A percentile compares a stretch with the other conserved stretches of the same genome.
Evolutionary conservation across 2,113 vertebrate species (phyloP).

Genomic region (Scartelaos histophorus): DNA sequence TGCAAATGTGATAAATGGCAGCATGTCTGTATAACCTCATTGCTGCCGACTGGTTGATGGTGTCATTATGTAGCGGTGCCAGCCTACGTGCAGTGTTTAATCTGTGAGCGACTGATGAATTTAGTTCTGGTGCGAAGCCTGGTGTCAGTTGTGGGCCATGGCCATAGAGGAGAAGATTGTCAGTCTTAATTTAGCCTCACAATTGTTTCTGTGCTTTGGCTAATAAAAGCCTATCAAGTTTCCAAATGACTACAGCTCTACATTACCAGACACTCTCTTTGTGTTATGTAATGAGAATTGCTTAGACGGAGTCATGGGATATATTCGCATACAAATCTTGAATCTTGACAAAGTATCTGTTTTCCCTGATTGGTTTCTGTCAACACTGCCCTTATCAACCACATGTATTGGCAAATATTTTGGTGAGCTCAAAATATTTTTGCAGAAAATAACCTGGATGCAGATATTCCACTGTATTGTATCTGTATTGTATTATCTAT

Average conservation of each 20-base stretch:
- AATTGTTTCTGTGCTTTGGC: slow-evolving; percentile 28
- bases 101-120: slow-evolving; percentile 47
- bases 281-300: slow-evolving; percentile 12
- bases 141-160: slow-evolving; percentile 12
- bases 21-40: slow-evolving; percentile 37
- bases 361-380: slow-evolving; percentile 29
- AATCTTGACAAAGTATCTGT: slow-evolving; percentile 18
- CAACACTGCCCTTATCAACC: slow-evolving; percentile 30
- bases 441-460: background rate
- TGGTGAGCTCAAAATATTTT: slow-evolving; percentile 4
- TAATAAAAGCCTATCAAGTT: slow-evolving; percentile 29
- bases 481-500: background rate
- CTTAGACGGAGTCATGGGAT: slow-evolving; percentile 20
- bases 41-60: slow-evolving; percentile 40
- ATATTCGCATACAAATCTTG: slow-evolving; percentile 15
- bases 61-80: slow-evolving; percentile 41
- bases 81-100: slow-evolving; percentile 39
- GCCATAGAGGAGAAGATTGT: slow-evolving; percentile 12
- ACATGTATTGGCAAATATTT: slow-evolving; percentile 37
- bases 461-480: background rate
- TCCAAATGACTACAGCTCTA: slow-evolving; percentile 21
- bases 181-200: slow-evolving; percentile 31
- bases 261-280: background rate
- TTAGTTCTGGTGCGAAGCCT: slow-evolving; percentile 29
- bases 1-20: slow-evolving; percentile 51